Evolutionary conservation across 2,113 vertebrate species (phyloP).

Genomic region (Castor canadensis): DNA sequence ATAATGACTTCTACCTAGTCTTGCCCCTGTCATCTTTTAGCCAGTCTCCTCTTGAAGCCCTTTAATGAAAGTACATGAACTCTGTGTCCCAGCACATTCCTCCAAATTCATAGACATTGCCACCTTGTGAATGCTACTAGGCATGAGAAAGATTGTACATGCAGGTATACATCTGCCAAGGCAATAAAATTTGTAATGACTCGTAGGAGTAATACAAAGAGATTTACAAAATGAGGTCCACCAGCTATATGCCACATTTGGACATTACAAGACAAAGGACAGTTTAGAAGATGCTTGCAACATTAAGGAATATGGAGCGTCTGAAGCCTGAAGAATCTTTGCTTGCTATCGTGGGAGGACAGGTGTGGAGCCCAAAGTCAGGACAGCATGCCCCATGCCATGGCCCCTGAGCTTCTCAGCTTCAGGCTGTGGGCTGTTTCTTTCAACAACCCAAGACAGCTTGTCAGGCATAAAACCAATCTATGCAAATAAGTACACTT

Average conservation of each 20-base stretch:
- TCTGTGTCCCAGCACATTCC: not conserved
- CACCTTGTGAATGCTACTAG: not conserved
- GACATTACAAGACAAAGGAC: not conserved
- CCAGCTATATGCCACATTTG: not conserved
- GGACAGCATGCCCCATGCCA: not conserved
- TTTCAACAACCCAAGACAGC: not conserved
- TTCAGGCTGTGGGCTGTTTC: not conserved
- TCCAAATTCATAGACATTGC: constrained; percentile 25
- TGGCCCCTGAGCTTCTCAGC: not conserved
- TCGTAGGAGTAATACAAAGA: not conserved
- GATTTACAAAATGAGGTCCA: not conserved
- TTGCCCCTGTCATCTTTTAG: not conserved
- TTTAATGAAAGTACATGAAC: not conserved
- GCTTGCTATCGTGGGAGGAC: not conserved
- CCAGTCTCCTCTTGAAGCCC: not conserved
- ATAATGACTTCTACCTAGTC: not conserved
- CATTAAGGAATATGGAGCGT: not conserved
- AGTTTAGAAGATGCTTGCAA: not conserved
- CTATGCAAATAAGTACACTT: not conserved
- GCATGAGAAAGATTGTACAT: not conserved
- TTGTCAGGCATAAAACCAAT: not conserved
- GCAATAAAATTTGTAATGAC: not conserved
- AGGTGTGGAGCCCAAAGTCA: too few relatives aligned
- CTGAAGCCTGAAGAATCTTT: not conserved
- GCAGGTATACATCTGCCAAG: not conserved